Evolutionary conservation across 2,797 vertebrate species (phyloP).

Genomic region (Phataginus tetradactyla): DNA sequence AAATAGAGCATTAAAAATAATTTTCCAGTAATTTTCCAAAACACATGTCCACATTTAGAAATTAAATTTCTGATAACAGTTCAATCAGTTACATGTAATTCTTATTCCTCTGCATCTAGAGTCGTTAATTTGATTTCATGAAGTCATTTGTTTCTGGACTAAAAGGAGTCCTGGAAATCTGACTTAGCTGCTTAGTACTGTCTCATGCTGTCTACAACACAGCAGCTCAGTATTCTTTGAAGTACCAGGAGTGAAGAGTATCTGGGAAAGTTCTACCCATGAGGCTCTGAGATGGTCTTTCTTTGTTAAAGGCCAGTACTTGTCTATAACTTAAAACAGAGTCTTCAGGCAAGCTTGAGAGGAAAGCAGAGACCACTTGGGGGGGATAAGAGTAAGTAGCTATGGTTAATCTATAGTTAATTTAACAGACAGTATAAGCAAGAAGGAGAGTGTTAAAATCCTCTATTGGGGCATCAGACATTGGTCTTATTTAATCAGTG

Average conservation of each 20-base stretch:
- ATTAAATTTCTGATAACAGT: not conserved
- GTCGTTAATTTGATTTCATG: slow-evolving; percentile 1
- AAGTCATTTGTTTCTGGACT: not conserved
- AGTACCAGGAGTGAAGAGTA: not conserved
- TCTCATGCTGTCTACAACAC: not conserved
- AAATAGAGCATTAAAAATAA: not conserved
- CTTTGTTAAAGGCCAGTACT: not conserved
- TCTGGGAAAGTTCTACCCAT: not conserved
- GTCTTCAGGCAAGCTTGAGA: not conserved
- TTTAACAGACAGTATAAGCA: not conserved
- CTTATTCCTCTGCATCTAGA: not conserved
- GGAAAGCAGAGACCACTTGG: not conserved
- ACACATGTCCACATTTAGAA: not conserved
- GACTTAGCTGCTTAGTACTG: not conserved
- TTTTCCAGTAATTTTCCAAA: not conserved
- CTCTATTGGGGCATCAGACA: not conserved
- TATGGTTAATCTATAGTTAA: not conserved
- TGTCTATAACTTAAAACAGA: not conserved
- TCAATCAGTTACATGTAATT: not conserved
- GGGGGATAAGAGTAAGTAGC: not conserved
- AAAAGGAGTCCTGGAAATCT: not conserved
- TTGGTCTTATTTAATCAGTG: slow-evolving; percentile 8
- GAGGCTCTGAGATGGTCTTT: not conserved
- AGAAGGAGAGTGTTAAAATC: not conserved
- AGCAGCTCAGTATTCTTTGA: not conserved